Base-by-base conservation (phyloP, 2,888 invertebrate species). In the Crematogaster levior region DNA sequence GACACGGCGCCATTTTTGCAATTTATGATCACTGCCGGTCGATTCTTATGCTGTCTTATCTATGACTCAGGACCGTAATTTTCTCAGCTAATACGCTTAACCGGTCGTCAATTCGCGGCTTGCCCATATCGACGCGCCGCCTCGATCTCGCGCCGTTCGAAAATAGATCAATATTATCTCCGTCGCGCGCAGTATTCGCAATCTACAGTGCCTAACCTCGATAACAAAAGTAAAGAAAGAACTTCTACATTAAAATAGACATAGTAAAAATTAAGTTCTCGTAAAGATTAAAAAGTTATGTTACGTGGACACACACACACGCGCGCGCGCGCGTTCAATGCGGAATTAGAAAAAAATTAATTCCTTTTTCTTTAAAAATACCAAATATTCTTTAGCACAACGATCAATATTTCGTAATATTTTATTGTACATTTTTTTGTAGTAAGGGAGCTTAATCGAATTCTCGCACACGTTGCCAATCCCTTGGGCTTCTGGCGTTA, bases 81-180 rank as follows among this genome's bases (percentile, higher is more conserved):
- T 86, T 66, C 75, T 58, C 37, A 43, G 56, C 83, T 84, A 88
- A 88, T 84, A 81, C 61, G 84, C 75, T 80, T 80, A 70, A 68
- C 68, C 81, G 46, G n/a, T 58, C 87, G 63, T 70, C 73, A 65
- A 75, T 73, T 63, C 74, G 73, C 81, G 68, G 74, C 61, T 86
- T 74, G 84, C 56, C 85, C 43, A 21, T 87, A 90, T 89, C 84
- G 91, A 89, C 87, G 82, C 40, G 86, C 83, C 84, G 74, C 82
- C 88, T 84, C 86, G 90, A 85, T 90, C 88, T 86, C 86, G 86
- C 85, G 85, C 83, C 87, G 85, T 75, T 84, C 85, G 82, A 82
- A 88, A 91, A 91, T 91, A 91, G 88, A 90, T 84, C 85, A 77
- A 79, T 72, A 53, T 80, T 66, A 37, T 72, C 51, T 81, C 37